Evolutionary conservation across 2,797 vertebrate species (phyloP).

Genomic region (Xenentodon cancila): DNA sequence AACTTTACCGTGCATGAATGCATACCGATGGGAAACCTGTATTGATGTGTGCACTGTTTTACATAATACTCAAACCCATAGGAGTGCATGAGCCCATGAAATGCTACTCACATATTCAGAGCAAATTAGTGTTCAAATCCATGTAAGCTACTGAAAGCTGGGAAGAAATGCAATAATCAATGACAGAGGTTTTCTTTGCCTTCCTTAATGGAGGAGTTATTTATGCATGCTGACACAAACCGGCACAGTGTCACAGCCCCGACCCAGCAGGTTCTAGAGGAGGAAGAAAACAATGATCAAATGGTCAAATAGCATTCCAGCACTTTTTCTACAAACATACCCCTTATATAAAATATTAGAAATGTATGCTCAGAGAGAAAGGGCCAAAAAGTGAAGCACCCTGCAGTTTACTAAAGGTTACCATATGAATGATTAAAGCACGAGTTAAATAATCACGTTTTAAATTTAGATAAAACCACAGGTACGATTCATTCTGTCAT

Average conservation of each 20-base stretch:
- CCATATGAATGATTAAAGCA: constrained; percentile 28
- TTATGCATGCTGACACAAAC: constrained; percentile 35
- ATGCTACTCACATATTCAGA: constrained; percentile 53
- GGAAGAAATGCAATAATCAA: constrained; percentile 49
- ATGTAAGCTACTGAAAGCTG: constrained; percentile 56
- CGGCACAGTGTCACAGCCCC: constrained; percentile 22
- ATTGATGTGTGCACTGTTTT: constrained; percentile 56
- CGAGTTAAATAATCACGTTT: constrained; percentile 30
- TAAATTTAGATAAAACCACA: constrained; percentile 22
- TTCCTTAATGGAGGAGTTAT: constrained; percentile 37
- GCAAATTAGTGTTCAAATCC: constrained; percentile 66
- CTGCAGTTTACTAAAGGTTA: constrained; percentile 41
- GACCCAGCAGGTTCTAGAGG: constrained; percentile 23
- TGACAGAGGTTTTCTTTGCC: constrained; percentile 38
- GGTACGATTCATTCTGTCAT: background rate
- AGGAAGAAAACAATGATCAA: constrained; percentile 10
- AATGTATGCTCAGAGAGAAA: constrained; percentile 2
- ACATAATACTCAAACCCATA: constrained; percentile 54
- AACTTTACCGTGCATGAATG: constrained; percentile 26
- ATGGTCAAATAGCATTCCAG: constrained; percentile 3
- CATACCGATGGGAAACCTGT: constrained; percentile 41
- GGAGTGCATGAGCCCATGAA: constrained; percentile 45
- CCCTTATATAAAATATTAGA: background rate
- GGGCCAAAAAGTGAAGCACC: constrained; percentile 8
- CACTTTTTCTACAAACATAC: constrained; percentile 11